These are phyloP conservation scores for Trichopria drosophilae DNA, from an alignment of 2,888 invertebrate genomes.

Conservation along the genomic window DNA sequence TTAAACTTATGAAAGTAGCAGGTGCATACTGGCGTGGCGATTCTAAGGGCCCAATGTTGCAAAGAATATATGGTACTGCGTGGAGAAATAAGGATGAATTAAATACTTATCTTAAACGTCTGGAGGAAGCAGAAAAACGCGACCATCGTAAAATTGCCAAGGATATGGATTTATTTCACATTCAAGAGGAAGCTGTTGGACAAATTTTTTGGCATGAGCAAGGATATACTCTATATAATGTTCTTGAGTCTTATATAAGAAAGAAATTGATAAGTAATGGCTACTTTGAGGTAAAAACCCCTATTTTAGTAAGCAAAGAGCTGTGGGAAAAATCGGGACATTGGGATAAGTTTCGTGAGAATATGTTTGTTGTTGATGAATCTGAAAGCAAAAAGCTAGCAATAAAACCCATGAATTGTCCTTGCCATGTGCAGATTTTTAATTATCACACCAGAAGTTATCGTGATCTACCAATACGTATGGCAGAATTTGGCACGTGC, in stretches of 20 bases:
- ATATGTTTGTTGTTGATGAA: conserved; percentile 15
- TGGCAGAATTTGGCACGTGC: conserved; percentile 23
- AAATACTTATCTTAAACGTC: neutral
- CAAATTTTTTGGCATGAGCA: conserved; percentile 20
- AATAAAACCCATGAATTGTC: conserved; percentile 24
- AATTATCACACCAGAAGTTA: conserved; percentile 20
- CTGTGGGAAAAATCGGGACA: conserved; percentile 21
- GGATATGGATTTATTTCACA: conserved; percentile 22
- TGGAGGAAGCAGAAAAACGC: conserved; percentile 16
- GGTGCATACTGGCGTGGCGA: conserved; percentile 21
- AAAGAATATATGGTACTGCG: conserved; percentile 21
- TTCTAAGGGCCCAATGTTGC: conserved; percentile 18
- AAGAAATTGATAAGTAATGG: conserved; percentile 12
- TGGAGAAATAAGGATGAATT: conserved; percentile 4
- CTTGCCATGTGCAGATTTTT: conserved; percentile 25
- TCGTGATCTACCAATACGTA: conserved; percentile 23
- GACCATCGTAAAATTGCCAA: conserved; percentile 25
- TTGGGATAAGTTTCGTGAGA: conserved; percentile 19
- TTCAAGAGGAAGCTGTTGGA: conserved; percentile 20
- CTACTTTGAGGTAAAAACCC: conserved; percentile 23
- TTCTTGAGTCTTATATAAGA: conserved; percentile 19
- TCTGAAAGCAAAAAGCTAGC: conserved; percentile 11
- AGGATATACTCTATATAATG: conserved; percentile 15
- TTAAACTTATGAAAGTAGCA: conserved; percentile 21
- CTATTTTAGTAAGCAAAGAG: conserved; percentile 8